Evolutionary conservation across 2,113 vertebrate species (phyloP), one percentile per base, ranked within the genome.

Genomic region (Acinonyx jubatus): DNA sequence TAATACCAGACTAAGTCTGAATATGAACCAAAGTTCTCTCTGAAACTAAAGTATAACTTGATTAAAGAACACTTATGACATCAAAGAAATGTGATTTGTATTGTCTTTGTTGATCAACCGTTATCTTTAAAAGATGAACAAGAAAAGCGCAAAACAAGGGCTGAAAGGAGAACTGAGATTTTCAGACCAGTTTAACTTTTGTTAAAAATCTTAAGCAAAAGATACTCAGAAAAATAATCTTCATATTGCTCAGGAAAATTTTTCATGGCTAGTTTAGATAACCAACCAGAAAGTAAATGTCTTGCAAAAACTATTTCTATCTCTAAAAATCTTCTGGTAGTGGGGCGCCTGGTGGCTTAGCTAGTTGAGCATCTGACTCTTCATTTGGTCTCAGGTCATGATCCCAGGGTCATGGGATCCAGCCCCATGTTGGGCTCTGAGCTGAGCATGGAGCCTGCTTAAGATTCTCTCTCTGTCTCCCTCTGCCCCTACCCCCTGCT

Each of bases 11-110:
- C 69, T 80, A 48, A 68, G 45, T 73, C 68, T 84, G 65, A 89
- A 89, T 50, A 74, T 4, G 33, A 92, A 92, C 48, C 11, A 87
- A 84, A 85, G 21, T 31, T 74, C 16, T 31, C 73, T 36, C 36
- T 84, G 73, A 89, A 92, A 74, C 69, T 78, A 90, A 84, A 91
- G 52, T 78, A 36, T 80, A 93, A 79, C 85, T 93, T 41, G 25
- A 94, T 66, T 55, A 68, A 94, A 94, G 45, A 92, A 94, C 63
- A 94, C 23, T 92, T 55, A 94, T 61, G 65, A 81, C 65, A 92
- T 52, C 79, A 86, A 84, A 86, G 85, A 95, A 95, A 94, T 45
- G 21, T 33, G 68, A 88, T 63, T 92, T 9, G 48, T 41, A 87
- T 45, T 38, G 87, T 71, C 45, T 89, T 92, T 89, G 45, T 92